A percentile compares a stretch with the other conserved stretches of the same genome.
Conservation (phyloP, 1,140 invertebrate genomes). For the Cecropterus lyciades region DNA sequence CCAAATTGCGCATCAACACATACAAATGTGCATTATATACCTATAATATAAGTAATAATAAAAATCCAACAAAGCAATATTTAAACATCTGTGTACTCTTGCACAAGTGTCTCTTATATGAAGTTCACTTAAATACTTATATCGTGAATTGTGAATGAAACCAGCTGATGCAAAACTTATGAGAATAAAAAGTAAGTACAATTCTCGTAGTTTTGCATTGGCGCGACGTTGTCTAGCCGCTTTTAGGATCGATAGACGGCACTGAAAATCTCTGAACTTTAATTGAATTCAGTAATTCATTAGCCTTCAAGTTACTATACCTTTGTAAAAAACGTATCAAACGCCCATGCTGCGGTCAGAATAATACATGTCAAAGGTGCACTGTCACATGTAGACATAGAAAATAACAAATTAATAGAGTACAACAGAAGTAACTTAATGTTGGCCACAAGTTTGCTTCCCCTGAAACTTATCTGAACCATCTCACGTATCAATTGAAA, state of each 20-base stretch:
- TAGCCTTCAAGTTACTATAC: neutral
- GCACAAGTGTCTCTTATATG: neutral
- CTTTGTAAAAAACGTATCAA: too few relatives aligned
- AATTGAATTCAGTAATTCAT: slow-evolving; percentile 16
- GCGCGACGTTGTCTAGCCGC: slow-evolving; percentile 67
- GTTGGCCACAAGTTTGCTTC: too few relatives aligned
- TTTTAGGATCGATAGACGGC: slow-evolving; percentile 64
- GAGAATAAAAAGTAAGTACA: slow-evolving; percentile 54
- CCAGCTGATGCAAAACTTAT: slow-evolving; percentile 52
- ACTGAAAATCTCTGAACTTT: slow-evolving; percentile 23
- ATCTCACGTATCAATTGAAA: too few relatives aligned
- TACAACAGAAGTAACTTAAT: too few relatives aligned
- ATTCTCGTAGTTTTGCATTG: slow-evolving; percentile 67
- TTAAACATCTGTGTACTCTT: slow-evolving; percentile 5
- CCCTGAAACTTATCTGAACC: too few relatives aligned
- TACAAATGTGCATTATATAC: too few relatives aligned
- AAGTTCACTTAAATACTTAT: neutral
- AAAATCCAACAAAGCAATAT: neutral
- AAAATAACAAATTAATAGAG: too few relatives aligned
- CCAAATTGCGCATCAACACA: too few relatives aligned
- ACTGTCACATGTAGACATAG: too few relatives aligned
- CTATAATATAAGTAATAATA: too few relatives aligned
- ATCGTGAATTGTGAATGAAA: slow-evolving; percentile 32
- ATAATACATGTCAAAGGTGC: too few relatives aligned
- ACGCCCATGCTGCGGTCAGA: too few relatives aligned